Evolutionary conservation across 2,888 invertebrate species (phyloP), one percentile per base, ranked within the genome.

Genomic region (Hecatera dysodea): DNA sequence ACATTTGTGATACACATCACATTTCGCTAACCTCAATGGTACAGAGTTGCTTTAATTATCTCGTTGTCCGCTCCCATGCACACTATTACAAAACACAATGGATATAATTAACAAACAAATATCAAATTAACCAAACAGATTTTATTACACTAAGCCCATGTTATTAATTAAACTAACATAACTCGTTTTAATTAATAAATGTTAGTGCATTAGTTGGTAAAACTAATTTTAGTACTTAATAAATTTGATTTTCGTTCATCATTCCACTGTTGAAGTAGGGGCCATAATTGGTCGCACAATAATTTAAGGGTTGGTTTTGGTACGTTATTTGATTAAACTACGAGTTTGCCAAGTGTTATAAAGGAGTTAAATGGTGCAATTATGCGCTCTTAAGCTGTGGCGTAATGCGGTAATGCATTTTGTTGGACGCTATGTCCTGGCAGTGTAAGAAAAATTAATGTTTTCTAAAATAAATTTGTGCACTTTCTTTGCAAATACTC

Each of bases 301-400:
- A 80, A 71, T 67, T 72, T 69, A 69, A 67, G 61, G 59, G 39
- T 64, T 52, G 57, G 57, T 71, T 70, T 72, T 64, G 66, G 33
- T 36, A 48, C 65, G 56, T 82, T 72, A 78, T 83, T 84, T 83
- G 84, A 84, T 85, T 85, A 85, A 78, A 84, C 72, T 76, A 48
- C 61, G 56, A 48, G 50, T 63, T 60, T 70, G 81, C 84, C 84
- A 77, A 85, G 67, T 69, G 70, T 69, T 72, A 67, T 63, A 59
- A 70, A 68, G 75, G 61, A 73, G 75, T 81, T 83, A 77, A 81
- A 83, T 79, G 84, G 66, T 60, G 70, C 86, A 83, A 83, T 85
- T 85, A 78, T 75, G 57, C 56, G 72, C 84, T 74, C 71, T 83
- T 73, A 72, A 79, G 67, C 71, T 62, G 44, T 55, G 59, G 50